Evolutionary conservation across 2,113 vertebrate species (phyloP).

Genomic region (Condylura cristata): DNA sequence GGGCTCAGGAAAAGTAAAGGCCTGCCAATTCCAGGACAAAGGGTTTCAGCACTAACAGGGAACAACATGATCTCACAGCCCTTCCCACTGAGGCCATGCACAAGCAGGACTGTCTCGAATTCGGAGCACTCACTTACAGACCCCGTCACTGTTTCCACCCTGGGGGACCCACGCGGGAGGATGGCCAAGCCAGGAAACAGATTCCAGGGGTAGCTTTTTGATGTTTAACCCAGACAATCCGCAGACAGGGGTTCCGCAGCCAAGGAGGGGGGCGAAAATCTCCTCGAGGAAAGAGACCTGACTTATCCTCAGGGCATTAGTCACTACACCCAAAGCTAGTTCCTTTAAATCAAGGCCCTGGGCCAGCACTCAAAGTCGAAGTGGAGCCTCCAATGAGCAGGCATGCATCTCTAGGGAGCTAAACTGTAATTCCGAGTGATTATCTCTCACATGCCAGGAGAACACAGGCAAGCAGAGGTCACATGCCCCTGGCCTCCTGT

Average conservation of each 20-base stretch:
- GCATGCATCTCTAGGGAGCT: not conserved
- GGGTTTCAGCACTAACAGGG: slow-evolving; percentile 37
- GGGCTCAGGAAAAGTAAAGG: slow-evolving; percentile 46
- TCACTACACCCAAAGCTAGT: not conserved
- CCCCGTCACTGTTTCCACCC: slow-evolving; percentile 43
- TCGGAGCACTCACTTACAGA: not conserved
- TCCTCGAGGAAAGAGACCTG: not conserved
- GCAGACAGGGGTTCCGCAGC: not conserved
- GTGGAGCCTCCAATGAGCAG: not conserved
- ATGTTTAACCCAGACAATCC: slow-evolving; percentile 58
- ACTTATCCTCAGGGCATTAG: not conserved
- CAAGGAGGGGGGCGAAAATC: not conserved
- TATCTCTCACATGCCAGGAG: rapidly evolving
- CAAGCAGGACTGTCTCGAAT: slow-evolving; percentile 32
- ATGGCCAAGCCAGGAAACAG: slow-evolving; percentile 52
- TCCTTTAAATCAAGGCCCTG: not conserved
- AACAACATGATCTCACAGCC: slow-evolving; percentile 58
- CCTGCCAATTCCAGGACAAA: slow-evolving; percentile 70
- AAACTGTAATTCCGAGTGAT: not conserved
- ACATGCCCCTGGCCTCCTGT: not conserved
- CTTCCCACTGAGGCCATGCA: not conserved
- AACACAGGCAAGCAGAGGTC: not conserved
- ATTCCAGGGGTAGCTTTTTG: slow-evolving; percentile 58
- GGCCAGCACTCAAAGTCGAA: not conserved
- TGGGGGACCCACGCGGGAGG: not conserved